Conservation (phyloP, 2,888 invertebrate species). For the Limenitis camilla region DNA sequence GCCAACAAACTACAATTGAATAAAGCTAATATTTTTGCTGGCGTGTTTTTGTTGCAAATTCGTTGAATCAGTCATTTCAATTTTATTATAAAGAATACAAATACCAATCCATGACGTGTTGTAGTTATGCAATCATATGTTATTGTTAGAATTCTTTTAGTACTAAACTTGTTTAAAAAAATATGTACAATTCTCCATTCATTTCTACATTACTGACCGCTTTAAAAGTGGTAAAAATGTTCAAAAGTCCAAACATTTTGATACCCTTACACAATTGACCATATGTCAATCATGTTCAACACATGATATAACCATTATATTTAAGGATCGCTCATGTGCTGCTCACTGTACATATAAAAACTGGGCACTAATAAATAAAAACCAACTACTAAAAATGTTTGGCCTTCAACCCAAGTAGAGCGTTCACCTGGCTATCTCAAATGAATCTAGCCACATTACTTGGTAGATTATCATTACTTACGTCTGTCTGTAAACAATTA, state of each 20-base stretch:
- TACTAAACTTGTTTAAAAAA: too few relatives aligned
- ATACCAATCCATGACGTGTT: too few relatives aligned
- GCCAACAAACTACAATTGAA: constrained; percentile 4
- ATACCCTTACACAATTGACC: too few relatives aligned
- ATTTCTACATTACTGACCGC: too few relatives aligned
- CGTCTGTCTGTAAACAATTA: constrained; percentile 22
- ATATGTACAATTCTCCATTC: too few relatives aligned
- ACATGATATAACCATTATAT: constrained; percentile 2
- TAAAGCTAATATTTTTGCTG: constrained; percentile 2
- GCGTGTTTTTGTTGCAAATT: constrained; percentile 1
- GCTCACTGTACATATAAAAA: constrained; percentile 41
- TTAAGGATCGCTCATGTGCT: constrained; percentile 40
- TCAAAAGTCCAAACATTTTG: too few relatives aligned
- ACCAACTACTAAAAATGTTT: constrained; percentile 50
- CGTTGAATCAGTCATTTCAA: background rate
- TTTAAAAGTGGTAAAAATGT: too few relatives aligned
- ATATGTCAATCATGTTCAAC: too few relatives aligned
- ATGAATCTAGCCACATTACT: constrained; percentile 45
- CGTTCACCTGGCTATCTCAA: constrained; percentile 58
- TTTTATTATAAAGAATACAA: background rate
- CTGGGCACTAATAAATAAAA: constrained; percentile 52
- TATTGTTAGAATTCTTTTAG: too few relatives aligned
- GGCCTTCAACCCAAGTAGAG: constrained; percentile 64
- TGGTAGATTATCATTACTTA: constrained; percentile 29
- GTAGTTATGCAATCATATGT: too few relatives aligned